A percentile compares a stretch with the other conserved stretches of the same genome.
Conservation (phyloP, 2,113 vertebrate species). For the Recurvirostra avosetta region DNA sequence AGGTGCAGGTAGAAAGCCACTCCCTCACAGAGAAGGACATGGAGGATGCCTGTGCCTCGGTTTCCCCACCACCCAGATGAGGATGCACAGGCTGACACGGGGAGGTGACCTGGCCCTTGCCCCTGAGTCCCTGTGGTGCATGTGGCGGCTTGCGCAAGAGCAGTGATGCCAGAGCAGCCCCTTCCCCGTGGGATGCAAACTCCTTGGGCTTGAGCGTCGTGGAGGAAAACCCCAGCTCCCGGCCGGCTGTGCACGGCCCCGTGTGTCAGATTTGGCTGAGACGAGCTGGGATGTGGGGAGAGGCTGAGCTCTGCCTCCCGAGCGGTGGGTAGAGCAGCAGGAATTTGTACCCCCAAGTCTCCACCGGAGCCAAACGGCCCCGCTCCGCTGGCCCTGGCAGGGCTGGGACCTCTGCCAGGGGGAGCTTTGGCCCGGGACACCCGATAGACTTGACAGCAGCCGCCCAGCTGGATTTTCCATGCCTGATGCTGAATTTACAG, state of each 20-base stretch:
- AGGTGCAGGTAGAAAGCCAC: not conserved
- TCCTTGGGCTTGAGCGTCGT: not conserved
- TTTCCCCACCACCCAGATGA: not conserved
- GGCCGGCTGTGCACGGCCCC: fast-evolving
- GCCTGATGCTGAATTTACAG: not conserved
- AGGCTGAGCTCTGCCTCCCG: not conserved
- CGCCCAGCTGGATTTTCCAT: not conserved
- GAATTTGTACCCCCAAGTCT: not conserved
- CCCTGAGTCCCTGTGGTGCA: not conserved
- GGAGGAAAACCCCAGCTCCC: fast-evolving
- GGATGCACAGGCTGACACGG: not conserved
- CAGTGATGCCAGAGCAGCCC: not conserved
- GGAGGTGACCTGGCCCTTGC: not conserved
- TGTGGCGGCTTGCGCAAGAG: not conserved
- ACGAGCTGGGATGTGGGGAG: fast-evolving
- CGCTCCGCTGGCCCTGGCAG: not conserved
- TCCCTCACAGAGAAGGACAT: not conserved
- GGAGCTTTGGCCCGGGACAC: not conserved
- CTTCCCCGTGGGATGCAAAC: not conserved
- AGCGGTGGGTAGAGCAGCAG: not conserved
- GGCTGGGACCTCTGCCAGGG: not conserved
- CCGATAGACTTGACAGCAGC: not conserved
- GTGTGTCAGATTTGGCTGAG: fast-evolving
- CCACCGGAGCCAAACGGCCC: fast-evolving
- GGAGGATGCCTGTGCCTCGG: not conserved